Evolutionary conservation across 1,140 invertebrate genomes (phyloP), one percentile per base, ranked within the genome.

Genomic region (Trichogramma pretiosum): DNA sequence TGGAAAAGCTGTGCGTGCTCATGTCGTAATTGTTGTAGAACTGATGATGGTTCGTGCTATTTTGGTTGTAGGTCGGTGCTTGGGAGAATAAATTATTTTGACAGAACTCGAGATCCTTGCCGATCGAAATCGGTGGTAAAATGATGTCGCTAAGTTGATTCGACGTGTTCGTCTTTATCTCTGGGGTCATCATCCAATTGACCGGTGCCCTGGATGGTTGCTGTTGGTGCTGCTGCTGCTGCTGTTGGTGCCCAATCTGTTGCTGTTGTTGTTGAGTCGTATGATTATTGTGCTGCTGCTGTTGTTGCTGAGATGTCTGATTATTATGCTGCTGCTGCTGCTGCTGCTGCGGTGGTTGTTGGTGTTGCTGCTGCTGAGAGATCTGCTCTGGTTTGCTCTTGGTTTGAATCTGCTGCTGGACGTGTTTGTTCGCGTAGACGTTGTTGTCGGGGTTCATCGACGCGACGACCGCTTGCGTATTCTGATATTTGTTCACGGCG

Each of bases 111-210:
- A 71, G 44, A 23, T 72, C 70, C 36, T 72, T 72, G 2, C 67
- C 70, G 16, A 70, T 69, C n/a, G n/a, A n/a, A 1, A 68, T 67
- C 7, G 70, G 70, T 10, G 70, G 48, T 43, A 71, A 63, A 16
- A 72, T 64, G 18, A 69, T 70, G 1, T 67, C 39, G 2, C 65
- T 63, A 30, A 67, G 67, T 3, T 61, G 56, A n/a, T n/a, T n/a
- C n/a, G n/a, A n/a, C 1, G 55, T 50, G 33, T 67, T 69, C 48
- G 72, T 67, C 33, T 70, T 71, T 3, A 72, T 63, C 48, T 74
- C 76, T 2, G 77, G 76, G 1, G 76, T 74, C 56, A 79, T 79
- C 78, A 80, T 80, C 78, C 78, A 80, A 52, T 80, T 80, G 0
- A 81, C 75, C 0, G 76, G 73, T 3, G 72, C 67, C 49, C 69